Evolutionary conservation across 2,113 vertebrate species (phyloP).

Genomic region (Ifrita kowaldi): DNA sequence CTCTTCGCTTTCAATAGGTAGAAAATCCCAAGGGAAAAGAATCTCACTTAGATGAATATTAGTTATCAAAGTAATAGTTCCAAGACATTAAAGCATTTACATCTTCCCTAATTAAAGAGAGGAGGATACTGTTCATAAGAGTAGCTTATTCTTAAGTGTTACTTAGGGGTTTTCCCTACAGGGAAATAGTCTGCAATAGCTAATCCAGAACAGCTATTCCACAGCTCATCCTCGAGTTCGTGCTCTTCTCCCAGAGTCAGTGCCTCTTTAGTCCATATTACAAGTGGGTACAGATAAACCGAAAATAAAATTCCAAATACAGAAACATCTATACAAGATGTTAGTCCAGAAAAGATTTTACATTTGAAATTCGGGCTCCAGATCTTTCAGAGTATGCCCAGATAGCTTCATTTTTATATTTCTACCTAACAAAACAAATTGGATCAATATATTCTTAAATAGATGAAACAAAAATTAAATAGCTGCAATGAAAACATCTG

Average conservation of each 20-base stretch:
- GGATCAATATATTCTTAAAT: neutral
- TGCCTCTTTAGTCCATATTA: neutral
- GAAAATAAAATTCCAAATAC: neutral
- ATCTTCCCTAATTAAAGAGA: constrained; percentile 12
- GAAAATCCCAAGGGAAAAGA: constrained; percentile 9
- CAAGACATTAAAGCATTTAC: neutral
- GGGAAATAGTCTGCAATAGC: neutral
- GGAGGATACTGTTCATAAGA: neutral
- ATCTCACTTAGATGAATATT: neutral
- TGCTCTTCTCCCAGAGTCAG: neutral
- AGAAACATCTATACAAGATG: neutral
- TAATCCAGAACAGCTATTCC: neutral
- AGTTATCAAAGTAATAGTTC: neutral
- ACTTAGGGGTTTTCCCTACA: neutral
- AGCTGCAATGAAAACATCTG: neutral
- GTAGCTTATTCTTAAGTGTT: neutral
- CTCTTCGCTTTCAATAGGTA: neutral
- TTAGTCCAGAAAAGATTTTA: neutral
- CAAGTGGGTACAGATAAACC: neutral
- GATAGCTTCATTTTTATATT: neutral
- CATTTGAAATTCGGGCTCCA: neutral
- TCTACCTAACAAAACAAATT: neutral
- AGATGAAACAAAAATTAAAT: neutral
- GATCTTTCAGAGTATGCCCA: neutral
- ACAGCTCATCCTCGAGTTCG: neutral